phyloP scores from a whole-genome alignment of 2,113 vertebrate species.

The Neolamprologus cancellatus region DNA sequence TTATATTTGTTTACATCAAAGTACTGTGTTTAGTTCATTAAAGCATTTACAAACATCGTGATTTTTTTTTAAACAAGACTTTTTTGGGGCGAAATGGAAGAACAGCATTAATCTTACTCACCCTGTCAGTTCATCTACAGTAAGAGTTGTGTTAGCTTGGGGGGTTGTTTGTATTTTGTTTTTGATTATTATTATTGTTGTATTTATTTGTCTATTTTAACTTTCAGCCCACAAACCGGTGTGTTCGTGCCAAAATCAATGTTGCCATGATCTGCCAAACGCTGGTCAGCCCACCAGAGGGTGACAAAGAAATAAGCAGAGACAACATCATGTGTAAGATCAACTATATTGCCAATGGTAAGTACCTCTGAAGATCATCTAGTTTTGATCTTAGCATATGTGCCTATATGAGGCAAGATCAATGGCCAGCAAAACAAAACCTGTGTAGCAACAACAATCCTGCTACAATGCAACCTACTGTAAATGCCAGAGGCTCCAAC shows the following conservation, averaged over 20 bases:
- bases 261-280: slow-evolving; percentile 98
- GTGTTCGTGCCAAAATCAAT: slow-evolving; percentile 98
- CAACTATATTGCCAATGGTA: slow-evolving; percentile 98
- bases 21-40: not conserved
- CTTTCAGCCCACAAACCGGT: slow-evolving; percentile 85
- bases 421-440: not conserved
- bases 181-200: not conserved
- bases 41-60: not conserved
- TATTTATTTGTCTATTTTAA: not conserved
- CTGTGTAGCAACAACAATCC: not conserved
- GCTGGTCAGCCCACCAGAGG: slow-evolving; percentile 92
- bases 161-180: not conserved
- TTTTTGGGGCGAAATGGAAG: not conserved
- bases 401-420: not conserved
- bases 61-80: not conserved
- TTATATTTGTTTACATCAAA: not conserved
- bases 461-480: not conserved
- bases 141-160: not conserved
- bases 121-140: not conserved
- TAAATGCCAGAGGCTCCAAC: not conserved
- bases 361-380: slow-evolving; percentile 30
- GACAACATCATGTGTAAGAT: slow-evolving; percentile 97
- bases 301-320: slow-evolving; percentile 91
- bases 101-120: not conserved
- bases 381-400: not conserved